Conservation (phyloP, 2,888 invertebrate species). For the Napeogenes inachia region DNA sequence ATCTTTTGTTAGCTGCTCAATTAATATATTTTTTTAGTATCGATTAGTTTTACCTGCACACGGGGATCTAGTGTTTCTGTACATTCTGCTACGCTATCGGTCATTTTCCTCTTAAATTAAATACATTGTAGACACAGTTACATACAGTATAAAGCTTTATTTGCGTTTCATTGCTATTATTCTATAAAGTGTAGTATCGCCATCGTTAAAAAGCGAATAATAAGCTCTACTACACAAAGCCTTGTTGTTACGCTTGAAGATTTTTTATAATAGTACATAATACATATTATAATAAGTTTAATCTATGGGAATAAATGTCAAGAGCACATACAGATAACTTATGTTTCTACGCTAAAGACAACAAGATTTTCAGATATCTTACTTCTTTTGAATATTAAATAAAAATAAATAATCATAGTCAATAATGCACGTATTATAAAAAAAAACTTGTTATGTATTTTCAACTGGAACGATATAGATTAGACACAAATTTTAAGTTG, state of each 20-base stretch:
- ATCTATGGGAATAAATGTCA: slow-evolving; percentile 20
- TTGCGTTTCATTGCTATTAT: slow-evolving; percentile 28
- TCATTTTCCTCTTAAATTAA: slow-evolving; percentile 70
- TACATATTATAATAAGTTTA: slow-evolving; percentile 1
- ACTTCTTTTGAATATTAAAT: too few relatives aligned
- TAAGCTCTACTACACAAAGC: slow-evolving; percentile 24
- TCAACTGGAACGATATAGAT: too few relatives aligned
- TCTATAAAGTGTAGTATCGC: slow-evolving; percentile 22
- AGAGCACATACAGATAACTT: background rate
- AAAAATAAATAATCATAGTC: too few relatives aligned
- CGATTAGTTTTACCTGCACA: slow-evolving; percentile 82
- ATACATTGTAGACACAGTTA: slow-evolving; percentile 52
- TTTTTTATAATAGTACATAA: slow-evolving; percentile 11
- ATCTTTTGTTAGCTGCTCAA: slow-evolving; percentile 28
- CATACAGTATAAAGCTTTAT: slow-evolving; percentile 35
- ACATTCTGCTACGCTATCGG: slow-evolving; percentile 78
- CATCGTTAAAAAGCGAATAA: slow-evolving; percentile 37
- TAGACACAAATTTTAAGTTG: too few relatives aligned
- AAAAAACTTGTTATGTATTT: too few relatives aligned
- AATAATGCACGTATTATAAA: too few relatives aligned
- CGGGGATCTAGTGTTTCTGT: slow-evolving; percentile 87
- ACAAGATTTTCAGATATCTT: too few relatives aligned
- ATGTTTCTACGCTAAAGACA: too few relatives aligned
- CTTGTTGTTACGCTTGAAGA: slow-evolving; percentile 20
- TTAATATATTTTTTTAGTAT: slow-evolving; percentile 45